Evolutionary conservation across 2,888 invertebrate species (phyloP).

Genomic region (Orchesella flavescens): DNA sequence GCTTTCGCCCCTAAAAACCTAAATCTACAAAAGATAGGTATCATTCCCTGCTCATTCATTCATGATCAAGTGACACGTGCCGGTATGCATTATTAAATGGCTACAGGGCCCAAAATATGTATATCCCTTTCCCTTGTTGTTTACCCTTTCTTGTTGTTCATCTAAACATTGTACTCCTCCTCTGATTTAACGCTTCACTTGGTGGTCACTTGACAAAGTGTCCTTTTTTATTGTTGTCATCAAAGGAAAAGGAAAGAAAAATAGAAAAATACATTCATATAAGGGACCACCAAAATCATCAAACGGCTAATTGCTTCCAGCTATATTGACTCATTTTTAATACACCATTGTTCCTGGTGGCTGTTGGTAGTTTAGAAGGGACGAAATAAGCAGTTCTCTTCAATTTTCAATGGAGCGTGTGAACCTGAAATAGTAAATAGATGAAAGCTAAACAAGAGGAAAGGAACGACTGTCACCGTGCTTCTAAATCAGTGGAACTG

Average conservation of each 20-base stretch:
- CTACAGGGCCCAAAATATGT: conserved; percentile 5
- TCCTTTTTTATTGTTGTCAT: not conserved
- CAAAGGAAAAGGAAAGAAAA: not conserved
- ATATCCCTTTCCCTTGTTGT: not conserved
- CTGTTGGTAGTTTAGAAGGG: not conserved
- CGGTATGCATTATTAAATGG: conserved; percentile 10
- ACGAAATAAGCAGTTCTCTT: not conserved
- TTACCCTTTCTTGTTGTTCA: conserved; percentile 5
- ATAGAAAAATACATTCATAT: not conserved
- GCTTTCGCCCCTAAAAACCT: too few relatives aligned
- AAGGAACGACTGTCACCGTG: too few relatives aligned
- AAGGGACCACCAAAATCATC: not conserved
- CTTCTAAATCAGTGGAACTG: too few relatives aligned
- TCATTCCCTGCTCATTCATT: not conserved
- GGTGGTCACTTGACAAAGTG: conserved; percentile 36
- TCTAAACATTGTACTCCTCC: not conserved
- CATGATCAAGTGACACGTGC: conserved; percentile 28
- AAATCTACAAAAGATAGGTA: too few relatives aligned
- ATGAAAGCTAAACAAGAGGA: too few relatives aligned
- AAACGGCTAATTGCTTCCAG: not conserved
- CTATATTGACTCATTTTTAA: conserved; percentile 5
- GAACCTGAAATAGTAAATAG: too few relatives aligned
- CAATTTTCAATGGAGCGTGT: not conserved
- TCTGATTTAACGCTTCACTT: conserved; percentile 6
- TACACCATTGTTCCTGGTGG: not conserved